Evolutionary conservation across 2,888 invertebrate genomes (phyloP).

Genomic region (Melanostoma mellinum): DNA sequence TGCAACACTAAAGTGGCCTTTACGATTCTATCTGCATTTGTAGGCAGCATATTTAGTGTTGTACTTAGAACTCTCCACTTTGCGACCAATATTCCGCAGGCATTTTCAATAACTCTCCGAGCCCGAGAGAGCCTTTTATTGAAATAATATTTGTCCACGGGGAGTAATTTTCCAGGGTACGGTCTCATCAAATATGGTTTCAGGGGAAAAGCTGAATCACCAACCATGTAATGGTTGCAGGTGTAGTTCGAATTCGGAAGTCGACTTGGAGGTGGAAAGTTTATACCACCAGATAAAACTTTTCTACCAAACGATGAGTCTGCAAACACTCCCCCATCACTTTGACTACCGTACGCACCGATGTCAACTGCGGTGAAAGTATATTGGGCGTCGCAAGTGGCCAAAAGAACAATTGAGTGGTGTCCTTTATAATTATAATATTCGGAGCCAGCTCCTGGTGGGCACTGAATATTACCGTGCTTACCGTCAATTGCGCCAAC

Average conservation of each 20-base stretch:
- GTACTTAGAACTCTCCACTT: slow-evolving; percentile 38
- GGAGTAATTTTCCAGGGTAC: slow-evolving; percentile 18
- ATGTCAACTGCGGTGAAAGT: slow-evolving; percentile 77
- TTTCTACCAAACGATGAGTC: slow-evolving; percentile 41
- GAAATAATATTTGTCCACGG: slow-evolving; percentile 25
- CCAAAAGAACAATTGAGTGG: slow-evolving; percentile 75
- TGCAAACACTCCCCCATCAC: slow-evolving; percentile 62
- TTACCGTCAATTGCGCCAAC: slow-evolving; percentile 76
- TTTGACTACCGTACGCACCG: slow-evolving; percentile 76
- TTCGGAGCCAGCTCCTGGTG: slow-evolving; percentile 74
- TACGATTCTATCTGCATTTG: slow-evolving; percentile 29
- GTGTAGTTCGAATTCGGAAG: slow-evolving; percentile 10
- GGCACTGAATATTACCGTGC: slow-evolving; percentile 74
- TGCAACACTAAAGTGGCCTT: slow-evolving; percentile 28
- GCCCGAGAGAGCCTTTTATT: slow-evolving; percentile 67
- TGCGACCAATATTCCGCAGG: slow-evolving; percentile 69
- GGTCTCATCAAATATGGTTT: slow-evolving; percentile 17
- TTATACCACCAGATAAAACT: slow-evolving; percentile 8
- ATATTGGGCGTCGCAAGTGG: slow-evolving; percentile 76
- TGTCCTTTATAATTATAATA: slow-evolving; percentile 76
- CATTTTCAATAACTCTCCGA: slow-evolving; percentile 58
- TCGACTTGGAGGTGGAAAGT: slow-evolving; percentile 12
- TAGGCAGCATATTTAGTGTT: slow-evolving; percentile 27
- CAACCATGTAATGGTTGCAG: slow-evolving; percentile 60
- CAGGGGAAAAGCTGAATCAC: slow-evolving; percentile 26